Percentiles rank a stretch among this genome's conserved stretches.
These are phyloP conservation scores for Noctua pronuba DNA, from an alignment of 2,888 invertebrate species.

Conservation along the genomic window DNA sequence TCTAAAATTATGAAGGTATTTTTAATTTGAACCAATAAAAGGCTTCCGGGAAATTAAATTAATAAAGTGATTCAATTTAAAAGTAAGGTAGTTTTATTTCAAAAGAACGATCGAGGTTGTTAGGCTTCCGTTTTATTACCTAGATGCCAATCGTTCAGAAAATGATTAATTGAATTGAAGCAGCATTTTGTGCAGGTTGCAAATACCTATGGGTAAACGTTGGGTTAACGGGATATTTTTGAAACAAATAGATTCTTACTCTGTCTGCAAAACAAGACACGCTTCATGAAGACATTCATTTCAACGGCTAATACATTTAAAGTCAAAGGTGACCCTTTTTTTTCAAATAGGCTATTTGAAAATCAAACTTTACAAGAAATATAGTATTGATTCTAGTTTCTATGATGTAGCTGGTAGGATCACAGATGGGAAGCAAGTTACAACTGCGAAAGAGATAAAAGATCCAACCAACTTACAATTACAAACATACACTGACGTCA, in stretches of 20 bases:
- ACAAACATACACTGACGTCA: neutral
- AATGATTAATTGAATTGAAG: neutral
- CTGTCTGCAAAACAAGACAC: neutral
- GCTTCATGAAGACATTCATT: neutral
- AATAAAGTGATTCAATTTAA: slow-evolving; percentile 36
- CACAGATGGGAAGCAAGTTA: neutral
- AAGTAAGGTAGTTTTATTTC: slow-evolving; percentile 10
- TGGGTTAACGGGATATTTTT: neutral
- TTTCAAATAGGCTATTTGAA: neutral
- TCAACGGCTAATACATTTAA: neutral
- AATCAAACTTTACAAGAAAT: neutral
- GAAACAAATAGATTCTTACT: neutral
- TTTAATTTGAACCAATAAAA: slow-evolving; percentile 31
- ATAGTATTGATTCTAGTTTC: neutral
- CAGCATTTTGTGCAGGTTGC: neutral
- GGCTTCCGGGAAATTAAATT: slow-evolving; percentile 30
- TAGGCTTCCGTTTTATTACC: slow-evolving; percentile 12
- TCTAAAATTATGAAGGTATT: slow-evolving; percentile 21
- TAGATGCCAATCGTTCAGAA: neutral
- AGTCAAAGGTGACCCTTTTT: neutral
- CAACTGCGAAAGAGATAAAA: neutral
- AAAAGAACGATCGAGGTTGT: slow-evolving; percentile 7
- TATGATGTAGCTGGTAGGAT: neutral
- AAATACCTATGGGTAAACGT: neutral
- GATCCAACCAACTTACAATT: neutral